A percentile compares a stretch with the other conserved stretches of the same genome.
These are phyloP conservation scores for Cyprinodon diabolis DNA, from an alignment of 2,797 vertebrate species.

Conservation along the genomic window DNA sequence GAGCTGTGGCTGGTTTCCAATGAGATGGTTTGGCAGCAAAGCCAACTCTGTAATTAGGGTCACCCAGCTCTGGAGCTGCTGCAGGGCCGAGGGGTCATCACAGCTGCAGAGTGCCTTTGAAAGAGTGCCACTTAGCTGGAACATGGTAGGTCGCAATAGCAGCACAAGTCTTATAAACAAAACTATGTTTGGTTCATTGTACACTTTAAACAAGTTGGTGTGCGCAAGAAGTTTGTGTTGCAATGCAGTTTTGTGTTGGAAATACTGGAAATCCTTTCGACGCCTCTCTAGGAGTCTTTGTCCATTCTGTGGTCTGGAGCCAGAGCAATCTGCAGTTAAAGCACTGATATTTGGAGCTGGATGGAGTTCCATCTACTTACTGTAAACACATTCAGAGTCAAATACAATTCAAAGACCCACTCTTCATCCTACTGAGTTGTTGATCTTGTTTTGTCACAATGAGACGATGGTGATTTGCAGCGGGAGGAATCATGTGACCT, in stretches of 20 bases:
- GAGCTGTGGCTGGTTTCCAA: slow-evolving; percentile 72
- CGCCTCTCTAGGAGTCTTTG: too few relatives aligned
- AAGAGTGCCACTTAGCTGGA: slow-evolving; percentile 60
- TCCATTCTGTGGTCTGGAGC: too few relatives aligned
- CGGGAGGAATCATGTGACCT: too few relatives aligned
- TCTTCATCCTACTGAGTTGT: too few relatives aligned
- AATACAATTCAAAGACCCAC: too few relatives aligned
- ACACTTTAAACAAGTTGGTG: not conserved
- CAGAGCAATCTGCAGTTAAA: too few relatives aligned
- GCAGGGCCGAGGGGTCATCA: slow-evolving; percentile 48
- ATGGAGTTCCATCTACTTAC: too few relatives aligned
- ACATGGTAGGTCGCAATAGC: slow-evolving; percentile 10
- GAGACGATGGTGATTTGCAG: too few relatives aligned
- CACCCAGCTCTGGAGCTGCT: slow-evolving; percentile 51
- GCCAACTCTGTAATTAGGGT: slow-evolving; percentile 75
- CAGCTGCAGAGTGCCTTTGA: slow-evolving; percentile 46
- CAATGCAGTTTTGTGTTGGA: not conserved
- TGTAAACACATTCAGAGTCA: too few relatives aligned
- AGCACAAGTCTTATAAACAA: slow-evolving; percentile 10
- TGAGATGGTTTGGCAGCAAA: slow-evolving; percentile 73
- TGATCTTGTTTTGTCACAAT: too few relatives aligned
- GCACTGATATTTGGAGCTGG: too few relatives aligned
- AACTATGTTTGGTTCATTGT: not conserved
- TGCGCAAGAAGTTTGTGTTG: not conserved
- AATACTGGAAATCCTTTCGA: not conserved